Evolutionary conservation across 2,888 invertebrate genomes (phyloP).

Genomic region (Aleiodes alternator): DNA sequence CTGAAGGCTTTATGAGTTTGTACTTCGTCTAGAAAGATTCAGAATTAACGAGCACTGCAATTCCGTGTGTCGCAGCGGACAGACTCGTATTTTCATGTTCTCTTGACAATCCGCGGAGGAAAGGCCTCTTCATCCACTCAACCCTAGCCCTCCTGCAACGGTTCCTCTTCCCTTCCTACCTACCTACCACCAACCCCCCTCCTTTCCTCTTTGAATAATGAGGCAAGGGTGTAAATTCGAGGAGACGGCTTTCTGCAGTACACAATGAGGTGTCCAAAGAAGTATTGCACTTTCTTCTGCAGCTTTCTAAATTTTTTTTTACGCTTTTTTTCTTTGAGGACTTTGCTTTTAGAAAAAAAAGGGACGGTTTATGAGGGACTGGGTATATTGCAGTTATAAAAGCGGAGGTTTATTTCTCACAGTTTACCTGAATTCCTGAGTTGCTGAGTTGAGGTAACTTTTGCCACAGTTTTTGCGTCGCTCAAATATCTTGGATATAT

Average conservation of each 20-base stretch:
- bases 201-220: slow-evolving; percentile 36
- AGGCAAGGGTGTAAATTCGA: slow-evolving; percentile 34
- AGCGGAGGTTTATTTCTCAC: too few relatives aligned
- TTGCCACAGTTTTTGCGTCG: too few relatives aligned
- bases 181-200: background rate
- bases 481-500: too few relatives aligned
- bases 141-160: background rate
- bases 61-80: slow-evolving; percentile 54
- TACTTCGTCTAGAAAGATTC: slow-evolving; percentile 54
- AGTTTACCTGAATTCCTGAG: too few relatives aligned
- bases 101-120: slow-evolving; percentile 31
- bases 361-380: too few relatives aligned
- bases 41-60: slow-evolving; percentile 57
- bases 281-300: slow-evolving; percentile 14
- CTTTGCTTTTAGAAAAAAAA: slow-evolving; percentile 56
- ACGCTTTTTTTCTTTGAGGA: slow-evolving; percentile 57
- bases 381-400: too few relatives aligned
- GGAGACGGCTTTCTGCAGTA: slow-evolving; percentile 19
- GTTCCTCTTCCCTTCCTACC: too few relatives aligned
- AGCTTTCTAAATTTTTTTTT: slow-evolving; percentile 38
- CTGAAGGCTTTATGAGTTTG: slow-evolving; percentile 54
- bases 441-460: too few relatives aligned
- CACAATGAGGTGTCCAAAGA: slow-evolving; percentile 24
- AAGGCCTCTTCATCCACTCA: slow-evolving; percentile 27
- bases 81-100: slow-evolving; percentile 44